Conservation (phyloP, 2,888 invertebrate genomes). For the Lasioglossum figueresi region DNA sequence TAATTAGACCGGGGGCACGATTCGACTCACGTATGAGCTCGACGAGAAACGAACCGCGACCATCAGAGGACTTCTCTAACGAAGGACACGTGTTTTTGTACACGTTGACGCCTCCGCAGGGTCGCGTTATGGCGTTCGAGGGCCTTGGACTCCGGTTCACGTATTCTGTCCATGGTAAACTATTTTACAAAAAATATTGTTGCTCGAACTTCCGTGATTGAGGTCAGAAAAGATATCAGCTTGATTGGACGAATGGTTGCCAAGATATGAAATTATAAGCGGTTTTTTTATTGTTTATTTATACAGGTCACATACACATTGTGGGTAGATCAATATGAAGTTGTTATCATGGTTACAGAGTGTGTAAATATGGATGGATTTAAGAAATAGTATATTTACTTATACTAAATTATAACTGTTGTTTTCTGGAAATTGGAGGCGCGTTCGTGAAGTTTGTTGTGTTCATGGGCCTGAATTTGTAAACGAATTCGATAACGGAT, state of each 20-base stretch:
- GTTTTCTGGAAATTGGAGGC: neutral
- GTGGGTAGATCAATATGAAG: too few relatives aligned
- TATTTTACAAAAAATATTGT: neutral
- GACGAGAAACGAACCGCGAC: constrained; percentile 40
- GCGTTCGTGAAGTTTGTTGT: too few relatives aligned
- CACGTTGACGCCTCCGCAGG: neutral
- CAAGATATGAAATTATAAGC: too few relatives aligned
- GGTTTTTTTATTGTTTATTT: too few relatives aligned
- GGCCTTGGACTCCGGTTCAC: neutral
- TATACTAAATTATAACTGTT: too few relatives aligned
- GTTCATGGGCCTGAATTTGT: too few relatives aligned
- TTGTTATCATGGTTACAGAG: too few relatives aligned
- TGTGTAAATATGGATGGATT: too few relatives aligned
- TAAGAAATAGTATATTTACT: too few relatives aligned
- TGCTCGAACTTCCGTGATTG: neutral
- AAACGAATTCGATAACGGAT: too few relatives aligned
- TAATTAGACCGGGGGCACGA: constrained; percentile 47
- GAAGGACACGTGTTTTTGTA: constrained; percentile 63
- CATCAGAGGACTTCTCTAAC: constrained; percentile 58
- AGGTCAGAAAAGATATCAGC: neutral
- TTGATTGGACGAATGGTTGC: neutral
- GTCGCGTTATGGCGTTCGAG: neutral
- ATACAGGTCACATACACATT: too few relatives aligned
- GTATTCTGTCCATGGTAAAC: neutral
- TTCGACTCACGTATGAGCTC: constrained; percentile 64